These are phyloP conservation scores for Clupea harengus DNA, from an alignment of 2,113 vertebrate species.

Conservation along the genomic window DNA sequence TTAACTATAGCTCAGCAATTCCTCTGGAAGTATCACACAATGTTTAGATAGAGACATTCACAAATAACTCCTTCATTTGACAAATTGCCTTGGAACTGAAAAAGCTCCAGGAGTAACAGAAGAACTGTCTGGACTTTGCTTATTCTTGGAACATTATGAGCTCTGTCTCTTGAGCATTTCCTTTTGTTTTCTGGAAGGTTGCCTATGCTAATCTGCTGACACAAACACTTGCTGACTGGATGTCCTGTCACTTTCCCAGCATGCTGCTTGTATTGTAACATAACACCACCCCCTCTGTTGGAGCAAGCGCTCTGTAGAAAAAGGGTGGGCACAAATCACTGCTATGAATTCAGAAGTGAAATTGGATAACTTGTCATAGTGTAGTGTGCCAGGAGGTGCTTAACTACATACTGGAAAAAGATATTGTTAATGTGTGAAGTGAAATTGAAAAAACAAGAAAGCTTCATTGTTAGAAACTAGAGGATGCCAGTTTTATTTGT, in stretches of 20 bases:
- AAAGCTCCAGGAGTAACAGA: background rate
- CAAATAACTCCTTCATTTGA: background rate
- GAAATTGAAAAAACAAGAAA: background rate
- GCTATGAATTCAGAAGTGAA: background rate
- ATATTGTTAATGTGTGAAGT: background rate
- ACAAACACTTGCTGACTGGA: background rate
- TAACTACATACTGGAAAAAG: too few species aligned
- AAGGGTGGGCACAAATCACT: background rate
- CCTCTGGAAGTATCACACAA: background rate
- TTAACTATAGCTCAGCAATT: background rate
- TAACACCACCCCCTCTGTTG: background rate
- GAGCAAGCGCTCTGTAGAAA: background rate
- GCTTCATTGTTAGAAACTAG: constrained; percentile 53
- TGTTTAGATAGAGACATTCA: background rate
- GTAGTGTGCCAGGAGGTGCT: background rate
- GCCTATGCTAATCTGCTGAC: background rate
- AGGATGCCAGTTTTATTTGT: constrained; percentile 65
- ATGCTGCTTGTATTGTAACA: constrained; percentile 48
- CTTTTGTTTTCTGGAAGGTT: background rate
- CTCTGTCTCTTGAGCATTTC: background rate
- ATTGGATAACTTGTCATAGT: background rate
- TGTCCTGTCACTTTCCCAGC: constrained; percentile 49
- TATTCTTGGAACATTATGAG: background rate
- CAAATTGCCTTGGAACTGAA: background rate
- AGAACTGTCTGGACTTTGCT: background rate